A percentile compares a stretch with the other conserved stretches of the same genome.
phyloP scores from a whole-genome alignment of 30 jellyfish, hydroid and myxozoan species.

The Nemopilema nomurai region DNA sequence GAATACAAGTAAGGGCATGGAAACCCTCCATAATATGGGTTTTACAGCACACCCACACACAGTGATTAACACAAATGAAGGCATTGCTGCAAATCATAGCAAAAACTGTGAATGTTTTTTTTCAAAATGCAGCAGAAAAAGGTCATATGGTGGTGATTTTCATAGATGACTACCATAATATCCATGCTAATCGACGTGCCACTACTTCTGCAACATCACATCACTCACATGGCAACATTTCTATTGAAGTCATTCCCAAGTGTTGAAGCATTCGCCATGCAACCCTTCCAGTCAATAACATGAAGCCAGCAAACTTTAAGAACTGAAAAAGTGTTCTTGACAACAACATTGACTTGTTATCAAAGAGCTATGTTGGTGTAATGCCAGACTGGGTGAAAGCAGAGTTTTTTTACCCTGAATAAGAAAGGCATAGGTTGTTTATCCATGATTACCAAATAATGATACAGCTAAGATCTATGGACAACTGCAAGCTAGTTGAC shows the following conservation, averaged over 20 bases:
- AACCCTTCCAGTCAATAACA: neutral
- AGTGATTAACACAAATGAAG: neutral
- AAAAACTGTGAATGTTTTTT: neutral
- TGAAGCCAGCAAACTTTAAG: neutral
- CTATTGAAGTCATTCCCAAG: slow-evolving; percentile 7
- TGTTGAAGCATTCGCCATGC: no score
- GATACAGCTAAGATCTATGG: no score
- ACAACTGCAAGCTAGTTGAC: no score
- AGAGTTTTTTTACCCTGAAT: no score
- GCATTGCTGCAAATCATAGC: slow-evolving; percentile 12
- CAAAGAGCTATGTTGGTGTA: no score
- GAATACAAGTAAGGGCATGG: slow-evolving; percentile 18
- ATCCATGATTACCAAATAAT: no score
- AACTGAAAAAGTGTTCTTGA: neutral
- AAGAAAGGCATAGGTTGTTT: no score
- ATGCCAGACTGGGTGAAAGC: no score
- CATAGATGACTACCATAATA: slow-evolving; percentile 14
- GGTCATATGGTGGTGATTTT: neutral
- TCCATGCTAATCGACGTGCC: slow-evolving; percentile 18
- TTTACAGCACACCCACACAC: slow-evolving; percentile 39
- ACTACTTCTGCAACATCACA: neutral
- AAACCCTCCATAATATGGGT: no score
- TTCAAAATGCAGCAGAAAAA: neutral
- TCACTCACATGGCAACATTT: slow-evolving; percentile 18
- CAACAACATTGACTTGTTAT: neutral